Evolutionary conservation across 2,888 invertebrate species (phyloP), one percentile per base, ranked within the genome.

Genomic region (Melieria picta): DNA sequence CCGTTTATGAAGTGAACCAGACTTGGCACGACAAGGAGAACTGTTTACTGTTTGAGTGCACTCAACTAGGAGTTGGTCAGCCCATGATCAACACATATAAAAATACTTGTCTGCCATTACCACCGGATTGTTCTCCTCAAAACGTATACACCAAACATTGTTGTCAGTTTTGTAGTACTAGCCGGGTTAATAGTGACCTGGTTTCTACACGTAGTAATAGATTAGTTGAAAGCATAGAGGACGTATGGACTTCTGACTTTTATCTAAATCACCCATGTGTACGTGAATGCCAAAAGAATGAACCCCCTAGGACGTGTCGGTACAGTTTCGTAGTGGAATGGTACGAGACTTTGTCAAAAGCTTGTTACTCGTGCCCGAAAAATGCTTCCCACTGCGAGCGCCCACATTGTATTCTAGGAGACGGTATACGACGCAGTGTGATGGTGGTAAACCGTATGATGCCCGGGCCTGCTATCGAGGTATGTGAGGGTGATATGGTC

Each of bases 391-490:
- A 97, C 82, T 97, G 97, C 82, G 87, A 86, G 61, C 88, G 93
- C 65, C 90, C 90, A 0, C 93, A 97, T 82, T 97, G 97, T 83
- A 90, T 97, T 73, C 89, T 94, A 0, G 94, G 91, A 1, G 95
- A 97, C 85, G 97, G 97, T 0, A 89, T 92, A 57, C 90, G 90
- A 72, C 89, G 96, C 75, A 89, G 93, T 0, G 87, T 97, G 48
- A 90, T 93, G 11, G 93, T 94, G 0, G 90, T 96, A 5, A 97
- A 97, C 87, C 90, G 96, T 76, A 92, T 92, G 88, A 90, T 97
- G 89, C 96, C 97, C 0, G 96, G 96, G 57, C 96, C 96, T 0
- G 86, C 91, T 0, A 91, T 97, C 67, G 93, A 96, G 90, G 95
- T 96, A 1, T 97, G 97, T 83, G 89, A 93, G 79, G 93, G 94